Percentiles rank a stretch among this genome's conserved stretches.
Evolutionary conservation across 2,888 invertebrate species (phyloP).

Genomic region (Dryococelus australis): DNA sequence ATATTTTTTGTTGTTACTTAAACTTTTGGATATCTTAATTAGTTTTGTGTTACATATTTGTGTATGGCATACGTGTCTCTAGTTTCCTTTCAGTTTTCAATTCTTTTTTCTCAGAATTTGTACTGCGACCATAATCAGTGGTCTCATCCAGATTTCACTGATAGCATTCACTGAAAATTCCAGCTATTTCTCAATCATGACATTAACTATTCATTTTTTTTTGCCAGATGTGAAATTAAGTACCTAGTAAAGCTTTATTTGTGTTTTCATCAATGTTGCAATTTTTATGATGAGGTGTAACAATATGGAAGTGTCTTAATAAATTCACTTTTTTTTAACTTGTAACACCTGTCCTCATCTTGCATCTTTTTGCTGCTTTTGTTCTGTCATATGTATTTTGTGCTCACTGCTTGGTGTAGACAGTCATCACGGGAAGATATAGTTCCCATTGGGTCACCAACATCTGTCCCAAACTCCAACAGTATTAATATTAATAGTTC

Average conservation of each 20-base stretch:
- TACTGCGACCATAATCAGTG: no score
- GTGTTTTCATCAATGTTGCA: conserved; percentile 45
- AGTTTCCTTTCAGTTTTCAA: no score
- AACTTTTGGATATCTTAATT: no score
- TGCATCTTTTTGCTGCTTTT: conserved; percentile 19
- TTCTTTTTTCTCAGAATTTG: no score
- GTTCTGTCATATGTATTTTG: conserved; percentile 24
- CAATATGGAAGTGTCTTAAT: neutral
- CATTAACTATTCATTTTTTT: no score
- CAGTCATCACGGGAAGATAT: conserved; percentile 42
- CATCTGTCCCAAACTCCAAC: conserved; percentile 35
- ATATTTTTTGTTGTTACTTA: conserved; percentile 27
- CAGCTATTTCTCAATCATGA: no score
- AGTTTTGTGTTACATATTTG: no score
- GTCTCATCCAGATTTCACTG: no score
- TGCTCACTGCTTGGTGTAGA: conserved; percentile 41
- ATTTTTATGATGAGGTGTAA: conserved; percentile 43
- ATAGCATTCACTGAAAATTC: no score
- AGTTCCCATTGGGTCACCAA: conserved; percentile 38
- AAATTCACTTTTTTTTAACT: neutral
- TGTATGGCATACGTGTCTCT: no score
- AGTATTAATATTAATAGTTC: conserved; percentile 47
- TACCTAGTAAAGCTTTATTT: conserved; percentile 32
- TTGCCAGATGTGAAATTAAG: no score
- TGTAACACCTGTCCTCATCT: neutral